Conservation (phyloP, 1,140 invertebrate species). For the Littorina saxatilis region DNA sequence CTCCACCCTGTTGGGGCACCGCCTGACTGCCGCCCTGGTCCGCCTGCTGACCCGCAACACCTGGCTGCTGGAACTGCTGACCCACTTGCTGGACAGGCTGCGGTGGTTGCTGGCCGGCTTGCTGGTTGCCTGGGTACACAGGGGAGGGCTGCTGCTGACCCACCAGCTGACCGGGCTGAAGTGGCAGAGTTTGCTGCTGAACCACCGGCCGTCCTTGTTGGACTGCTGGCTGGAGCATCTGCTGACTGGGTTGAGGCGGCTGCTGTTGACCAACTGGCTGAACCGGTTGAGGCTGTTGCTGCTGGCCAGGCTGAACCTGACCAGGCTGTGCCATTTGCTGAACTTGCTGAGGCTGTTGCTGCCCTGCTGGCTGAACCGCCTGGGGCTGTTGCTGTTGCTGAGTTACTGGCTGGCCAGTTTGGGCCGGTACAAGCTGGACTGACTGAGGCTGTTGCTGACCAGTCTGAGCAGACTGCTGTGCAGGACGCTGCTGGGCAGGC, state of each 20-base stretch:
- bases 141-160: background rate
- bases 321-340: constrained; percentile 13
- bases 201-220: constrained; percentile 41
- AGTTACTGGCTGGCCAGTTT: background rate
- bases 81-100: background rate
- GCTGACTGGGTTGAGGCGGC: constrained; percentile 36
- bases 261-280: constrained; percentile 30
- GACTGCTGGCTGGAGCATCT: constrained; percentile 35
- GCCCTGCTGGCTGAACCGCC: background rate
- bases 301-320: constrained; percentile 4
- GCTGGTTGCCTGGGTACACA: background rate
- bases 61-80: background rate
- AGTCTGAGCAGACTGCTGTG: background rate
- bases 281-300: constrained; percentile 29
- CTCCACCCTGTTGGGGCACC: no score
- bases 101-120: background rate
- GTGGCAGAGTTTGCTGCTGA: background rate
- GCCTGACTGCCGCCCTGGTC: no score
- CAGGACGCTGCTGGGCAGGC: background rate
- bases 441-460: background rate
- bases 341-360: constrained; percentile 18
- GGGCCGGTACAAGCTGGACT: background rate
- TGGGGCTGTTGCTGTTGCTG: background rate
- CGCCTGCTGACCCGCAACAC: background rate
- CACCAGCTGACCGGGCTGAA: background rate